Base-by-base conservation (phyloP, 2,797 vertebrate species). In the Gymnodraco acuticeps region DNA sequence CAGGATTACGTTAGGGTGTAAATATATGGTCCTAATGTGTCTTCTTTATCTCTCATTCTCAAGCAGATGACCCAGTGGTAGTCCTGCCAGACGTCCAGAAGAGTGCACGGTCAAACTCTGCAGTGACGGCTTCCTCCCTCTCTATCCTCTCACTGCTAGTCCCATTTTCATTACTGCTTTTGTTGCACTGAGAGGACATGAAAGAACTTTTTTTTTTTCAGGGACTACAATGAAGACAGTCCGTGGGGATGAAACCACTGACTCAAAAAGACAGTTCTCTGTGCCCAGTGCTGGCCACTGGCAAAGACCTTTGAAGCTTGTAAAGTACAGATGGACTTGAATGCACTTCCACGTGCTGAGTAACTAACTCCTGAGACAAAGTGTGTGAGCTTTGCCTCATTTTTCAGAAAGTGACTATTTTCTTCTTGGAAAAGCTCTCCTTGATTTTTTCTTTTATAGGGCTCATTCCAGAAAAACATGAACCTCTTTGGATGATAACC, bases 1-100 rank as follows among this genome's bases (percentile, higher is more conserved):
- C 19, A 45, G 70, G 62, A 64, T 62, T 75, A 59, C 16, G 3
- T 11, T 2, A 7, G 66, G 51, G 51, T 58, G 41, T 66, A 70
- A 81, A 75, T 60, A 51, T 56, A 53, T 23, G 31, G 70, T 50
- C 51, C 73, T 87, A 75, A 89, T 27, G 75, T 80, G 38, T 81
- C 48, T 47, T 77, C 64, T 80, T 76, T 79, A 15, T 70, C 64
- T 85, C 59, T 55, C 69, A 23, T 89, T 47, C 73, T 83, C 63
- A 66, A 90, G 74, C 94, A 95, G 97, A 99, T 0, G 96, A 98
- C 2, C 96, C 97, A 0, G 95, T 94, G 0, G 95, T 92, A 16
- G 60, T 80, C 64, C 75, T 94, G 85, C 73, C 96, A 67, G 58
- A 96, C 0, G 92, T 98, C 56, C 94, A 96, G 80, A 96, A 95